phyloP scores from a whole-genome alignment of 2,113 vertebrate genomes.

The Notiomystis cincta region DNA sequence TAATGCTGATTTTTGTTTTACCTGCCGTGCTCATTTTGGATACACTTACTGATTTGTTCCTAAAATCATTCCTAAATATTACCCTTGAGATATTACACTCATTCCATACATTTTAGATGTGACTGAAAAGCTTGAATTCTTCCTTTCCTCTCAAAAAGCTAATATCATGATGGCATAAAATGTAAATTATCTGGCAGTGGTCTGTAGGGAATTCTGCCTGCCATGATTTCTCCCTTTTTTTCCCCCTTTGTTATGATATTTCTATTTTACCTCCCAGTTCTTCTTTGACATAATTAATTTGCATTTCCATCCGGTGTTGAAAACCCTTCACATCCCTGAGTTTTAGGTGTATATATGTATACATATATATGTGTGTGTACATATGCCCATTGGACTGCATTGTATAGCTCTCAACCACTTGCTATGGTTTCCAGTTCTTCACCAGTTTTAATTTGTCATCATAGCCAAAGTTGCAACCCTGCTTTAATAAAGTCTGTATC shows the following conservation, averaged over 20 bases:
- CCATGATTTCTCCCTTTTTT: background rate
- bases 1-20: background rate
- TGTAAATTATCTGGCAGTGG: background rate
- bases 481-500: background rate
- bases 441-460: background rate
- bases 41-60: background rate
- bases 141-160: constrained; percentile 14
- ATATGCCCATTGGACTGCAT: background rate
- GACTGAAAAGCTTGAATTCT: background rate
- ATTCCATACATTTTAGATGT: background rate
- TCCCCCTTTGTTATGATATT: background rate
- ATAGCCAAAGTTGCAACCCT: background rate
- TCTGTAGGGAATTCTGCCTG: background rate
- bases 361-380: no score
- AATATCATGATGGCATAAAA: background rate
- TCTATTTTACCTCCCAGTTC: background rate
- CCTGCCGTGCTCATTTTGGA: background rate
- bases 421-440: background rate
- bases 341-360: background rate
- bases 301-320: background rate
- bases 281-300: background rate
- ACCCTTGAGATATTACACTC: background rate
- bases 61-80: constrained; percentile 9
- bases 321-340: background rate
- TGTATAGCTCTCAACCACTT: background rate